Conservation (phyloP, 2,113 vertebrate genomes). For the Agapornis roseicollis region DNA sequence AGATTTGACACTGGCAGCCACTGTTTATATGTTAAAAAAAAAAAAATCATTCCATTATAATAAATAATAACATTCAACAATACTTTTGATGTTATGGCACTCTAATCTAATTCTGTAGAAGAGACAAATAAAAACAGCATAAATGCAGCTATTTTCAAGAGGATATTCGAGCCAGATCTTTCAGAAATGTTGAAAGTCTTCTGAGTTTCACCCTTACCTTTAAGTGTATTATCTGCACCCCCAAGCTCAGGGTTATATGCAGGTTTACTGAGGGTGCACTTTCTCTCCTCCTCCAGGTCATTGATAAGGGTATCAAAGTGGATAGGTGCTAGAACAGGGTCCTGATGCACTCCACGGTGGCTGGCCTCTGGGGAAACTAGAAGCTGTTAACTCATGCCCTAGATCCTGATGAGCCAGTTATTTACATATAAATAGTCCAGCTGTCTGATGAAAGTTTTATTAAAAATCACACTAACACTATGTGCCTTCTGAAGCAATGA, state of each 20-base stretch:
- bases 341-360: too few relatives aligned
- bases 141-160: background rate
- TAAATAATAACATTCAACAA: background rate
- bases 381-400: accelerated
- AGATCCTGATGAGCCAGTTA: background rate
- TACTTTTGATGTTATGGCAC: background rate
- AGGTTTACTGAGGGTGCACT: background rate
- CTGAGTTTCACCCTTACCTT: background rate
- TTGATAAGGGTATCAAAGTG: background rate
- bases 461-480: background rate
- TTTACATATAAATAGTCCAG: background rate
- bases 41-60: background rate
- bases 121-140: background rate
- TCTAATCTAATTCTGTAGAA: background rate
- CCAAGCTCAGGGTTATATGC: background rate
- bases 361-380: background rate
- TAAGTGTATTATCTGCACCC: background rate
- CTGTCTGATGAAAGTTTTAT: background rate
- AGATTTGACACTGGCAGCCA: background rate
- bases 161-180: background rate
- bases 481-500: background rate
- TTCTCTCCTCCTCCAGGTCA: background rate
- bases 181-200: background rate
- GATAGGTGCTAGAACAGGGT: background rate
- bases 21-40: background rate